Percentiles rank a stretch among this genome's conserved stretches.
phyloP scores from a whole-genome alignment of 1,140 invertebrate genomes.

The Eubasilissa regina region DNA sequence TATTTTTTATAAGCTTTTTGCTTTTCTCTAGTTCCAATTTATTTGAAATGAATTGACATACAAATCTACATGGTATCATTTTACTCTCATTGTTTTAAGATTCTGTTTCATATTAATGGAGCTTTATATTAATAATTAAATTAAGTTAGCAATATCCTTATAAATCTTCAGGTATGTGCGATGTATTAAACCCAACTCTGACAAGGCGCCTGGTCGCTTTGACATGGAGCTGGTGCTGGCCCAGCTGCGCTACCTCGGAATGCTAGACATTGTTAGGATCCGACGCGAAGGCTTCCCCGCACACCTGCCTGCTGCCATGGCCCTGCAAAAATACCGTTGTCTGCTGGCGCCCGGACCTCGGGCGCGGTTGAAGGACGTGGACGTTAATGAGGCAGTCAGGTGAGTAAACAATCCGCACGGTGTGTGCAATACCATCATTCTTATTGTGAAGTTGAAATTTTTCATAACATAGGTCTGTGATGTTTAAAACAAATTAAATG shows the following conservation, averaged over 20 bases:
- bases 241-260: slow-evolving; percentile 94
- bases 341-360: slow-evolving; percentile 66
- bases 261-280: slow-evolving; percentile 96
- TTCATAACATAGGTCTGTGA: too few relatives aligned
- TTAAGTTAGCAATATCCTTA: background rate
- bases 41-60: too few relatives aligned
- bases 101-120: too few relatives aligned
- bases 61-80: too few relatives aligned
- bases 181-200: slow-evolving; percentile 95
- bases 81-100: too few relatives aligned
- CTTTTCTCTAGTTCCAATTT: too few relatives aligned
- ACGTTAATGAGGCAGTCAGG: slow-evolving; percentile 72
- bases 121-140: too few relatives aligned
- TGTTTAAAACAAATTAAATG: too few relatives aligned
- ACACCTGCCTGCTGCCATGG: slow-evolving; percentile 86
- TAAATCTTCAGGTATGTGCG: slow-evolving; percentile 83
- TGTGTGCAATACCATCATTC: too few relatives aligned
- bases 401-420: slow-evolving; percentile 51
- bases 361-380: slow-evolving; percentile 63
- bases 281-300: slow-evolving; percentile 94
- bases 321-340: slow-evolving; percentile 86
- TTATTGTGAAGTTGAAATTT: too few relatives aligned
- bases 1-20: too few relatives aligned
- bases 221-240: slow-evolving; percentile 89
- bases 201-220: slow-evolving; percentile 89